phyloP scores from a whole-genome alignment of 2,113 vertebrate species.

The Prionailurus bengalensis region DNA sequence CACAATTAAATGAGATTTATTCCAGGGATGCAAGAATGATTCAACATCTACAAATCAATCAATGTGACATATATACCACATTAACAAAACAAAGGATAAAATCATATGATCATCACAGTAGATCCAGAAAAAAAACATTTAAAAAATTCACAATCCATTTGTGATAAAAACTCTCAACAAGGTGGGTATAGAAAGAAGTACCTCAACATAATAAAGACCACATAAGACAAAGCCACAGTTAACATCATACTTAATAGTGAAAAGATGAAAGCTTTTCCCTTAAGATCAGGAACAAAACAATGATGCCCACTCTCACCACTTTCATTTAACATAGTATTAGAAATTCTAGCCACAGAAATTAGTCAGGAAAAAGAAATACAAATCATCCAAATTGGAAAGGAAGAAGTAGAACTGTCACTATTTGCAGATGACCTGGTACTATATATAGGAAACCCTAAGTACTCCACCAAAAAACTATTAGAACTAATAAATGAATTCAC shows the following conservation, averaged over 20 bases:
- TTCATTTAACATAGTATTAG: neutral
- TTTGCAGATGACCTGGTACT: neutral
- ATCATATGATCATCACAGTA: neutral
- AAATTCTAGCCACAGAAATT: neutral
- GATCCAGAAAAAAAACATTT: neutral
- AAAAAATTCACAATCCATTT: neutral
- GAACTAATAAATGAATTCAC: neutral
- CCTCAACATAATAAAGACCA: neutral
- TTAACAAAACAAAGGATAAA: neutral
- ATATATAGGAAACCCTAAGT: neutral
- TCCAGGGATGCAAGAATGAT: neutral
- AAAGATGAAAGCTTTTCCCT: neutral
- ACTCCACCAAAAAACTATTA: neutral
- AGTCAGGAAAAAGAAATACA: neutral
- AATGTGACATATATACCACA: neutral
- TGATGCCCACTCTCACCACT: neutral
- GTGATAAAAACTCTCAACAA: neutral
- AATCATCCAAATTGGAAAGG: neutral
- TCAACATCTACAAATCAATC: neutral
- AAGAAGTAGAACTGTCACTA: neutral
- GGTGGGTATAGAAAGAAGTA: neutral
- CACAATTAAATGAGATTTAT: neutral
- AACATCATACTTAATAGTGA: neutral
- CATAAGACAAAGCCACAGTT: neutral
- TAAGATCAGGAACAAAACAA: neutral